A percentile compares a stretch with the other conserved stretches of the same genome.
Conservation (phyloP, 1,140 invertebrate genomes). For the Ceratina calcarata region DNA sequence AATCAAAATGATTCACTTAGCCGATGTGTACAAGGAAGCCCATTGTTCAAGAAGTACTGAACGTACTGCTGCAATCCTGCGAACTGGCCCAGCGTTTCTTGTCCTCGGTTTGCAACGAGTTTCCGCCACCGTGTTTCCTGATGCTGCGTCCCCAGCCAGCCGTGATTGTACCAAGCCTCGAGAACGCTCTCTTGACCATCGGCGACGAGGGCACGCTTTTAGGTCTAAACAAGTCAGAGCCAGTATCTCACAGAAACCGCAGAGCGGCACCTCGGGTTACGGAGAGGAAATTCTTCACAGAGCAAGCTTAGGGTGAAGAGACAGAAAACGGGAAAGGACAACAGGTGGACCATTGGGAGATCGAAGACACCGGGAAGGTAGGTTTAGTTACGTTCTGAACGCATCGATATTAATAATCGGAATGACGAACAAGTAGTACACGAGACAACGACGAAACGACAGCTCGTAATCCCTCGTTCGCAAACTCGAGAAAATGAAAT, state of each 20-base stretch:
- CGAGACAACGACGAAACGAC: conserved; percentile 55
- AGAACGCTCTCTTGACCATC: conserved; percentile 96
- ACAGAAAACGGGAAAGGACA: neutral
- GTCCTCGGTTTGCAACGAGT: conserved; percentile 88
- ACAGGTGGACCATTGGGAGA: neutral
- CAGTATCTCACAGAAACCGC: conserved; percentile 80
- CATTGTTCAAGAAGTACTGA: neutral
- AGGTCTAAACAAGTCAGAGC: conserved; percentile 84
- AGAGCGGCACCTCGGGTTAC: conserved; percentile 74
- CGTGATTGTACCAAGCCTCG: conserved; percentile 91
- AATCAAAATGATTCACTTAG: conserved; percentile 13
- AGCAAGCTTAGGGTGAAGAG: neutral
- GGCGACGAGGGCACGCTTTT: conserved; percentile 96
- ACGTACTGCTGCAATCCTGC: conserved; percentile 93
- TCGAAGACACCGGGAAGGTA: too few relatives aligned
- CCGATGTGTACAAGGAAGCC: neutral
- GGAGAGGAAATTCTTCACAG: conserved; percentile 55
- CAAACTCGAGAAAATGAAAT: conserved; percentile 14
- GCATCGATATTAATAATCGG: conserved; percentile 27
- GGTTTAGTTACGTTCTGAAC: neutral
- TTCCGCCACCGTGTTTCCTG: conserved; percentile 86
- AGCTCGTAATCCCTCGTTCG: conserved; percentile 38
- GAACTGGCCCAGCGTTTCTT: conserved; percentile 96
- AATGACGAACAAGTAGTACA: conserved; percentile 16
- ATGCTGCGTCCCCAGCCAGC: conserved; percentile 94